These are phyloP conservation scores for Phyto melanocephala DNA, from an alignment of 2,888 invertebrate species.

Conservation along the genomic window DNA sequence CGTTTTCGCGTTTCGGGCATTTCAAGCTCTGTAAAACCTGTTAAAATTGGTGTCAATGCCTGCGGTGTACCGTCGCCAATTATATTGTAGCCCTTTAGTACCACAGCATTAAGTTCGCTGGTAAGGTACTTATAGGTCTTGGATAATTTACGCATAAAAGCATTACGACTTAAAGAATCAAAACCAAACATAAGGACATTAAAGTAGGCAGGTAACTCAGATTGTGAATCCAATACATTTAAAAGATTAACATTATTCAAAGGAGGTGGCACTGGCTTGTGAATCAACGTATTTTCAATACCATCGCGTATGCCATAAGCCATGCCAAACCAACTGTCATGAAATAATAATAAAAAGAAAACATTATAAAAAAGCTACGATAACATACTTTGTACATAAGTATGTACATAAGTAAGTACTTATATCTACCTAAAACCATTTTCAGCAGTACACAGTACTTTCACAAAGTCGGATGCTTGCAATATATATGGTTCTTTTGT, in stretches of 20 bases:
- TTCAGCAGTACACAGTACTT: constrained; percentile 82
- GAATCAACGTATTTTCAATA: constrained; percentile 72
- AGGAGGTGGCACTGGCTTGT: constrained; percentile 50
- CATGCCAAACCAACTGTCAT: constrained; percentile 82
- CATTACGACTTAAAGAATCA: constrained; percentile 92
- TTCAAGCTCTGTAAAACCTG: constrained; percentile 91
- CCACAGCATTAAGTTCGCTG: constrained; percentile 81
- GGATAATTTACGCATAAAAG: constrained; percentile 88
- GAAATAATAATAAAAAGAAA: not conserved
- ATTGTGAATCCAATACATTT: constrained; percentile 43
- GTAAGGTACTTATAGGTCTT: constrained; percentile 85
- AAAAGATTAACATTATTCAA: constrained; percentile 34
- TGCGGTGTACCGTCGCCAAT: constrained; percentile 93
- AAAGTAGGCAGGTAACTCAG: constrained; percentile 69
- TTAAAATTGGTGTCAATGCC: constrained; percentile 91
- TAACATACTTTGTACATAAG: no score
- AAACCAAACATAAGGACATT: constrained; percentile 92
- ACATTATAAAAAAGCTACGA: no score
- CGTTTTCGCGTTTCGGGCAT: constrained; percentile 90
- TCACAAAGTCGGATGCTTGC: constrained; percentile 85
- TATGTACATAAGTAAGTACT: not conserved
- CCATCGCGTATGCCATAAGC: constrained; percentile 81
- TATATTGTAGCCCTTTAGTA: constrained; percentile 89
- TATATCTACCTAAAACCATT: constrained; percentile 71
- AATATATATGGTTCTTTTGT: constrained; percentile 83